A percentile compares a stretch with the other conserved stretches of the same genome.
phyloP scores from a whole-genome alignment of 2,113 vertebrate genomes.

The Antigone vipio region DNA sequence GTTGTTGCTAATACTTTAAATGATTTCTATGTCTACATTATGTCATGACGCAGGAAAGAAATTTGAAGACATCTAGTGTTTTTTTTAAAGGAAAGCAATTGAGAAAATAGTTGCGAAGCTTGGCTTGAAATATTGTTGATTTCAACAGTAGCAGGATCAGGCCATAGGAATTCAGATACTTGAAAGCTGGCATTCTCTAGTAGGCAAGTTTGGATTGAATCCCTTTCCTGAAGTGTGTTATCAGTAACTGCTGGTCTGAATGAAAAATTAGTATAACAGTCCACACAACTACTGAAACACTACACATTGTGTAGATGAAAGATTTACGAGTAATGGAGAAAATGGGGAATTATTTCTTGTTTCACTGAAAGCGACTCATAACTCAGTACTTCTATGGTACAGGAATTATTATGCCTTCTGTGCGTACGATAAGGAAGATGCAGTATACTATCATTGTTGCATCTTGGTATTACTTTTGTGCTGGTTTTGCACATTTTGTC shows the following conservation, averaged over 20 bases:
- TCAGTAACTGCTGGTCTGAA: neutral
- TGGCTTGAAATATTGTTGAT: neutral
- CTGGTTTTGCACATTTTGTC: neutral
- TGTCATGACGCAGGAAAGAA: neutral
- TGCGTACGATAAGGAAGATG: neutral
- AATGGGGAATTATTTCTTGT: neutral
- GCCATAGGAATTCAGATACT: neutral
- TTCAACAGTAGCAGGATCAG: neutral
- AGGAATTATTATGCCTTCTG: neutral
- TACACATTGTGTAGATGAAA: neutral
- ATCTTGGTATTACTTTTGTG: neutral
- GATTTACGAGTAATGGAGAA: neutral
- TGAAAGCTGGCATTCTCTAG: neutral
- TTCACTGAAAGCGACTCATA: neutral
- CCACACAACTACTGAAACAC: neutral
- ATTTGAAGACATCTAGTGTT: constrained; percentile 26
- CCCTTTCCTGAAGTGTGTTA: neutral
- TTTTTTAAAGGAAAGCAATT: neutral
- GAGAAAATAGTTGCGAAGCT: neutral
- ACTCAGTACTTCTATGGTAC: neutral
- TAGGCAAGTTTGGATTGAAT: neutral
- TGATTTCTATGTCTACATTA: neutral
- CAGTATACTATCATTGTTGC: neutral
- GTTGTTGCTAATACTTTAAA: neutral
- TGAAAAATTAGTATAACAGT: neutral